Percentiles rank a stretch among this genome's conserved stretches.
Conservation (phyloP, 1,140 invertebrate genomes). For the Penaeus japonicus region DNA sequence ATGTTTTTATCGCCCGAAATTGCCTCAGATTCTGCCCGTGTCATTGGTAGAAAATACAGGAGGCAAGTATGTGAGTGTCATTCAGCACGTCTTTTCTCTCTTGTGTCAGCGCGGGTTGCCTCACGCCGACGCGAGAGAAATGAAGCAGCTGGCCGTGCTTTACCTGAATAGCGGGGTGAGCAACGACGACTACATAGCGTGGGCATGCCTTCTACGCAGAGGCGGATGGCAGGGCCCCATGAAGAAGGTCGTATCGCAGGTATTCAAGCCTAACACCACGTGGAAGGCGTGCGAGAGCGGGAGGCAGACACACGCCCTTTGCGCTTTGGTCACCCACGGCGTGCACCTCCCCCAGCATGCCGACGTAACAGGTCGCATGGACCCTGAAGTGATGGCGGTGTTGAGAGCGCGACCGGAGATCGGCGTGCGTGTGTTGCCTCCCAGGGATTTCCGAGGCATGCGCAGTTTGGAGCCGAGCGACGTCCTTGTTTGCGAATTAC, state of each 20-base stretch:
- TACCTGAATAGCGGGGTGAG: neutral
- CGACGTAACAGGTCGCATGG: neutral
- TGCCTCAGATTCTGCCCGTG: neutral
- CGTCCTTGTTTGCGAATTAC: neutral
- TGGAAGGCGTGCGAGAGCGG: conserved; percentile 3
- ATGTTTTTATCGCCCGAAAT: neutral
- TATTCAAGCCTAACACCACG: neutral
- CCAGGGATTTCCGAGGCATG: neutral
- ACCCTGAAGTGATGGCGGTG: neutral
- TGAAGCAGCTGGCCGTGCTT: neutral
- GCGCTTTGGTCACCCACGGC: neutral
- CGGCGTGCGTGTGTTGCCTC: neutral
- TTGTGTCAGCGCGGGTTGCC: neutral
- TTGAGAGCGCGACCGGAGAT: neutral
- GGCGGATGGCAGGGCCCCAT: neutral
- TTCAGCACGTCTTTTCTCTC: neutral
- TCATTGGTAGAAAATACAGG: neutral
- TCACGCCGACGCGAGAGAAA: neutral
- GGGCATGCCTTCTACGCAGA: neutral
- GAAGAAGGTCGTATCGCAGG: neutral
- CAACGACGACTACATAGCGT: neutral
- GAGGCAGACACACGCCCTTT: neutral
- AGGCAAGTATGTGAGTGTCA: conserved; percentile 7
- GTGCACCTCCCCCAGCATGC: neutral
- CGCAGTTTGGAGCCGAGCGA: neutral